Evolutionary conservation across 1,140 invertebrate genomes (phyloP), one percentile per base, ranked within the genome.

Genomic region (Drosophila ohnishii): DNA sequence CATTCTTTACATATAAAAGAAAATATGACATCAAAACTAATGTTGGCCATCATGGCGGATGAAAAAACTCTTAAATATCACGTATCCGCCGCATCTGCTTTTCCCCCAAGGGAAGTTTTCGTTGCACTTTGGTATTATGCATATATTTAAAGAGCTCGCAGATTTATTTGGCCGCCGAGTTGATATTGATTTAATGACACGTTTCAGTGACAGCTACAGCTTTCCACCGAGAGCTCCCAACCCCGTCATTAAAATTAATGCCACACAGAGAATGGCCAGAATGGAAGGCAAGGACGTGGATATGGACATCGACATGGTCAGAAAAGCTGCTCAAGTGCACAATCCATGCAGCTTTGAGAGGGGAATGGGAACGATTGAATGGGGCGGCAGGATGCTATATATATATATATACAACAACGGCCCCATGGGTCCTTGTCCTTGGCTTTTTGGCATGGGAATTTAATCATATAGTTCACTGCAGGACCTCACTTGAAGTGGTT

Each of bases 181-280:
- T 50, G 75, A 63, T 83, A 83, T 83, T 75, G 75, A 83, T 75
- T 83, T 71, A 83, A 79, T 79, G 80, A 75, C 80, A 78, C 50
- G 56, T 70, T 60, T 53, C 39, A 32, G 25, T 25, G 53, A 65
- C 69, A 51, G 40, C 28, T 47, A 25, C 19, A 64, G 51, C 45
- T 56, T 45, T 42, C 57, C 16, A 45, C 11, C 8, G 16, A 35
- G 32, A 22, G 50, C 50, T 55, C 37, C 66, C 44, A 47, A 45
- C 10, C 48, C 47, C 35, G 19, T 75, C 75, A 65, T 82, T 70
- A 78, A 70, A 70, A 70, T 82, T 66, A 75, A 81, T 76, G 78
- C 53, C 45, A 44, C 45, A 48, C 78, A 76, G 37, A 55, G 66
- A 76, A 61, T 72, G 71, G 45, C 22, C 71, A 75, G 40, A 30